These are phyloP conservation scores for Mycteria americana DNA, from an alignment of 2,797 vertebrate species.

Conservation along the genomic window DNA sequence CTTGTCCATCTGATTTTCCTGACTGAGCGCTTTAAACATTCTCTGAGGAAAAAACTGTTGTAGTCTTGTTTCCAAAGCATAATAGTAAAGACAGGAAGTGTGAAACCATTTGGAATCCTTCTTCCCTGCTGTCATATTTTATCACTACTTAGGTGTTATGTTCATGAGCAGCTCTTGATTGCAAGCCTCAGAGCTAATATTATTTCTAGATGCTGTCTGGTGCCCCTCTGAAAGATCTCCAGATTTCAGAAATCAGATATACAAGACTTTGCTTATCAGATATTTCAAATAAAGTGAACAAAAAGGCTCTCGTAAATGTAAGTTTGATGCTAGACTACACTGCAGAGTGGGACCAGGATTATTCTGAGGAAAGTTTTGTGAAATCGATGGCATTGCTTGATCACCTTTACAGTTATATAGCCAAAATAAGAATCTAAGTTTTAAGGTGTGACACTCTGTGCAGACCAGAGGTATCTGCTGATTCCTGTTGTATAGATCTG, in stretches of 20 bases:
- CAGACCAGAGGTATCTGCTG: background rate
- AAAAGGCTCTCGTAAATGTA: background rate
- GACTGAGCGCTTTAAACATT: constrained; percentile 55
- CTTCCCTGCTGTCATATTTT: constrained; percentile 64
- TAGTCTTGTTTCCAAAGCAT: constrained; percentile 21
- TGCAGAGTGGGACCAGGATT: background rate
- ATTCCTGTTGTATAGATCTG: background rate
- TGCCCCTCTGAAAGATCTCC: background rate
- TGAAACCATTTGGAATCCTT: constrained; percentile 61
- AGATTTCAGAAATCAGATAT: constrained; percentile 4
- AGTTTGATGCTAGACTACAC: background rate
- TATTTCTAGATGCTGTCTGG: background rate
- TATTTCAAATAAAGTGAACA: background rate
- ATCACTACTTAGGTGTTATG: constrained; percentile 11
- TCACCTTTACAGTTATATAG: background rate
- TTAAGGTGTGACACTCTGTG: background rate
- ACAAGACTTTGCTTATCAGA: background rate
- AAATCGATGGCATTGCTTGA: background rate
- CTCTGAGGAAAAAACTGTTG: constrained; percentile 54
- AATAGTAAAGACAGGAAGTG: constrained; percentile 43
- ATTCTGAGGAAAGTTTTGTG: background rate
- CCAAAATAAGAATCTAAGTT: background rate
- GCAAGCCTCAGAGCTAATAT: constrained; percentile 27
- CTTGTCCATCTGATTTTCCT: constrained; percentile 69
- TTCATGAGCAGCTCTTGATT: constrained; percentile 27